Evolutionary conservation across 2,888 invertebrate genomes (phyloP).

Genomic region (Tenthredo notha): DNA sequence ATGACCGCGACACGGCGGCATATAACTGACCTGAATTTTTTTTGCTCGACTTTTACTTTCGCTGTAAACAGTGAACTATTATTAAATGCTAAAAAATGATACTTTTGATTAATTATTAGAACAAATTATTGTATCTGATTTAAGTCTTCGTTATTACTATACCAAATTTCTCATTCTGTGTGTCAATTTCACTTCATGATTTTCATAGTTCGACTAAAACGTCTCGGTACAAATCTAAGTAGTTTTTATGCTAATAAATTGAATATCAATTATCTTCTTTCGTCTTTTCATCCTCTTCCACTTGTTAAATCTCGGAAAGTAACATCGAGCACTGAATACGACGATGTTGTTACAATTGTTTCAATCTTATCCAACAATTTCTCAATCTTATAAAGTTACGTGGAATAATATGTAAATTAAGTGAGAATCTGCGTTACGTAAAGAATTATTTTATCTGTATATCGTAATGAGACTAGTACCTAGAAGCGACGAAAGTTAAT

Average conservation of each 20-base stretch:
- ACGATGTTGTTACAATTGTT: neutral
- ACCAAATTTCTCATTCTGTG: neutral
- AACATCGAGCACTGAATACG: neutral
- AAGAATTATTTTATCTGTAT: neutral
- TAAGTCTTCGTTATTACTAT: neutral
- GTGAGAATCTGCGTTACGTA: constrained; percentile 21
- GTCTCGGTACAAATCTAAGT: neutral
- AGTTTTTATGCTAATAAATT: neutral
- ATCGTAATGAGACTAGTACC: constrained; percentile 6
- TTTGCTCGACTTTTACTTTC: constrained; percentile 7
- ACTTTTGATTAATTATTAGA: neutral
- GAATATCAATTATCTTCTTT: neutral
- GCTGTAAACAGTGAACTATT: neutral
- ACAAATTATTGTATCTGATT: neutral
- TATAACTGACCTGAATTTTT: constrained; percentile 30
- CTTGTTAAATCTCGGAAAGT: neutral
- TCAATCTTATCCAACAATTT: constrained; percentile 12
- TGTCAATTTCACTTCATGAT: neutral
- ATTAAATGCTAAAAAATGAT: neutral
- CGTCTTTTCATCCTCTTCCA: neutral
- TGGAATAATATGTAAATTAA: constrained; percentile 28
- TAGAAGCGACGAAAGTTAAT: constrained; percentile 29
- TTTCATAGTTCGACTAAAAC: neutral
- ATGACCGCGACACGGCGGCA: constrained; percentile 57
- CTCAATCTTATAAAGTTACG: constrained; percentile 32